Evolutionary conservation across 2,888 invertebrate species (phyloP), one percentile per base, ranked within the genome.

Genomic region (Trimorus sp.): DNA sequence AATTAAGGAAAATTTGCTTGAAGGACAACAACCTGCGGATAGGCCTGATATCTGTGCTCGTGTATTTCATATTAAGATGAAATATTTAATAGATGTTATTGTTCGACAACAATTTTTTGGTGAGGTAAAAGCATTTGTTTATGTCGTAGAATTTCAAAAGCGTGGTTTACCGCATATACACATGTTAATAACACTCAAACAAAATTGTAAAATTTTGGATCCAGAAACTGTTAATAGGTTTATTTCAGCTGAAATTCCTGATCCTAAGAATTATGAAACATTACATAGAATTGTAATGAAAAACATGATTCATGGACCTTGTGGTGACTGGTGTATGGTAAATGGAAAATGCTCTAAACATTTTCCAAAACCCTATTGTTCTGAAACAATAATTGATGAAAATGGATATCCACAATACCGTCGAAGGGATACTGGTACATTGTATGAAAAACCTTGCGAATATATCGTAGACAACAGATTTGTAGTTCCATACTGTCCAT

Each of bases 211-310:
- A n/a, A n/a, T n/a, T n/a, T n/a, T n/a, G n/a, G n/a, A n/a, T n/a
- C n/a, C n/a, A n/a, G n/a, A n/a, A n/a, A n/a, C n/a, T n/a, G n/a
- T n/a, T n/a, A n/a, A n/a, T n/a, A n/a, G n/a, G n/a, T n/a, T n/a
- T n/a, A n/a, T n/a, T n/a, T n/a, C n/a, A n/a, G n/a, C n/a, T n/a
- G 90, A 91, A 85, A 85, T 92, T 49, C 90, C 37, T 3, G 36
- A 56, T 56, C 56, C 37, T 14, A n/a, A 1, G 3, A 36, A 36
- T 36, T 36, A 56, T 36, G 36, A 2, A 56, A 36, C 26, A 36
- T 56, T 56, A 37, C 56, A 56, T 53, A 11, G 16, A 5, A 53
- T 53, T 45, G 45, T 45, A 7, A 45, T 45, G 45, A 45, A 6
- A 45, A 45, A 45, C 45, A 45, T 45, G 45, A 53, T 53, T 53